Evolutionary conservation across 30 jellyfish, hydroid and myxozoan genomes (phyloP), one percentile per base, ranked within the genome.

Genomic region (Nemopilema nomurai): DNA sequence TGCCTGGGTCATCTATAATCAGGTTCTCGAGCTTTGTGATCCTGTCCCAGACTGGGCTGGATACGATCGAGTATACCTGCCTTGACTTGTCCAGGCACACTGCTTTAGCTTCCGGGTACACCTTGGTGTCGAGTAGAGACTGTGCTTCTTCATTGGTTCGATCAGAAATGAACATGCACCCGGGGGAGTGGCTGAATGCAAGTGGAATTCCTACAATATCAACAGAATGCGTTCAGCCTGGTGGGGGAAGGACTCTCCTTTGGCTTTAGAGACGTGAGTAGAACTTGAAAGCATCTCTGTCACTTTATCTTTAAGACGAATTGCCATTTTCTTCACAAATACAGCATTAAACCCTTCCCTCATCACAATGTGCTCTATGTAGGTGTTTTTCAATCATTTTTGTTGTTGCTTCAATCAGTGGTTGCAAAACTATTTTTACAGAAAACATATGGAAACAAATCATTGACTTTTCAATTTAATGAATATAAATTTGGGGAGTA

Each of bases 141-240:
- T 69, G 76, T 27, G 82, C 82, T 52, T 89, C 91, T 33, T 66
- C 87, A 0, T 83, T 31, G 1, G 78, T 77, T 71, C 80, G 71
- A 80, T 93, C 98, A 0, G 97, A 19, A 41, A 93, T 64, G 81
- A 88, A 93, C 97, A 93, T 88, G 30, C 87, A 30, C 1, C 96
- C 98, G 16, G 97, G 97, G 29, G 88, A 84, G 57, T 93, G 98
- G 62, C 94, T 28, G 85, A 93, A 88, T 16, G 97, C 83, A n/a
- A 69, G 81, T 3, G 97, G 87, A 65, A 93, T 49, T 62, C 80
- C 98, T 92, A 73, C 57, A 71, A 90, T 0, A 27, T 16, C 6
- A 3, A 41, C 52, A 76, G 17, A 21, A 4, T 26, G 1, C 17
- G 31, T 1, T 19, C 32, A 28, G 18, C 16, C 9, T 0, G n/a